phyloP scores from a whole-genome alignment of 2,797 vertebrate species.

The Sebastes paucispinis region DNA sequence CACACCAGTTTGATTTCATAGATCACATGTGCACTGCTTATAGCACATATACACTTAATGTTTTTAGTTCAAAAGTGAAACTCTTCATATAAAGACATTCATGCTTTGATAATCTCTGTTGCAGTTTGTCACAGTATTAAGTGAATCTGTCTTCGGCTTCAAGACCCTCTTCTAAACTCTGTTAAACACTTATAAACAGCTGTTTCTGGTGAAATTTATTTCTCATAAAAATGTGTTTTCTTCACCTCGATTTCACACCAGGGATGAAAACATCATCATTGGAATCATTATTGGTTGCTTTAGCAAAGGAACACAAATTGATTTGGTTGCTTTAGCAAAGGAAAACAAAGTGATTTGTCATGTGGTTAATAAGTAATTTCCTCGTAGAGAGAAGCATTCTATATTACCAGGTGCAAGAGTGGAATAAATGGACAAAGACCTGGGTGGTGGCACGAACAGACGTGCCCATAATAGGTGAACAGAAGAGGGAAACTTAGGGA shows the following conservation, averaged over 20 bases:
- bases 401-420: neutral
- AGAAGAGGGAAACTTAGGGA: neutral
- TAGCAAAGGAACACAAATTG: neutral
- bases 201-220: neutral
- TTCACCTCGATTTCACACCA: neutral
- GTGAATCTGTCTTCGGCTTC: neutral
- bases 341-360: neutral
- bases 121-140: neutral
- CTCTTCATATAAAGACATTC: neutral
- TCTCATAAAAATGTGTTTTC: neutral
- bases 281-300: neutral
- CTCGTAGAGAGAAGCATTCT: neutral
- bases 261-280: neutral
- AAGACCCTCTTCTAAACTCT: neutral
- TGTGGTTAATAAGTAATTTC: neutral
- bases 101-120: no score
- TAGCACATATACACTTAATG: neutral
- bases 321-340: neutral
- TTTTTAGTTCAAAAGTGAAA: neutral
- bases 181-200: neutral
- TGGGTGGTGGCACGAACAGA: neutral
- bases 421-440: neutral
- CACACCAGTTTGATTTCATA: neutral
- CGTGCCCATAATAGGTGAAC: neutral
- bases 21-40: neutral